These are phyloP conservation scores for Elysia chlorotica DNA, from an alignment of 1,140 invertebrate genomes.

Conservation along the genomic window DNA sequence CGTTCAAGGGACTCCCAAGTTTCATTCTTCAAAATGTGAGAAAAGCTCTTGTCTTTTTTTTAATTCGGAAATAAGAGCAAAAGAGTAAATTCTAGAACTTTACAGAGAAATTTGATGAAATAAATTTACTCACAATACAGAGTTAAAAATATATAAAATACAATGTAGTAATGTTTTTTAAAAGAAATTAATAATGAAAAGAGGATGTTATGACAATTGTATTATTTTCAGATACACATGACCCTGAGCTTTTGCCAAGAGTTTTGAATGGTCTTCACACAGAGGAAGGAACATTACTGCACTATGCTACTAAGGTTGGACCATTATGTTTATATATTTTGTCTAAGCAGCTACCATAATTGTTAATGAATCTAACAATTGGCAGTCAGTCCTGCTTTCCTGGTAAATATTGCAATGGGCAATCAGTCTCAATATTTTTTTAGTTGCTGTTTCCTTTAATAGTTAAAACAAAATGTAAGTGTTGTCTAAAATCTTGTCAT, in stretches of 20 bases:
- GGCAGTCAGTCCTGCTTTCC: no score
- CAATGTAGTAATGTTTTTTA: not conserved
- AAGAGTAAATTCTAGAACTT: not conserved
- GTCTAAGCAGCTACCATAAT: no score
- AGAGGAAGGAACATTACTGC: slow-evolving; percentile 70
- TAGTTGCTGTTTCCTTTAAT: not conserved
- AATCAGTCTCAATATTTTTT: not conserved
- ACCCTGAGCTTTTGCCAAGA: slow-evolving; percentile 34
- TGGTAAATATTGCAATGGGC: no score
- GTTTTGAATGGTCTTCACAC: slow-evolving; percentile 40
- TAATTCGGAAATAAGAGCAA: not conserved
- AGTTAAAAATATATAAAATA: not conserved
- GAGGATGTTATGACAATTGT: not conserved
- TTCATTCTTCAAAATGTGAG: no score
- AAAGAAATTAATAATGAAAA: no score
- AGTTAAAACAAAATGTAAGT: not conserved
- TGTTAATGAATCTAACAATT: no score
- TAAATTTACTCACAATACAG: not conserved
- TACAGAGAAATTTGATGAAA: no score
- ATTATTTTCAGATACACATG: slow-evolving; percentile 30
- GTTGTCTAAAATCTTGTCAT: not conserved
- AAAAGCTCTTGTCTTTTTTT: not conserved
- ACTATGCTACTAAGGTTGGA: slow-evolving; percentile 67
- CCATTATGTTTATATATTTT: not conserved
- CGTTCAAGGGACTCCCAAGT: no score